Base-by-base conservation (phyloP, 2,113 vertebrate species). In the Diadophis punctatus region DNA sequence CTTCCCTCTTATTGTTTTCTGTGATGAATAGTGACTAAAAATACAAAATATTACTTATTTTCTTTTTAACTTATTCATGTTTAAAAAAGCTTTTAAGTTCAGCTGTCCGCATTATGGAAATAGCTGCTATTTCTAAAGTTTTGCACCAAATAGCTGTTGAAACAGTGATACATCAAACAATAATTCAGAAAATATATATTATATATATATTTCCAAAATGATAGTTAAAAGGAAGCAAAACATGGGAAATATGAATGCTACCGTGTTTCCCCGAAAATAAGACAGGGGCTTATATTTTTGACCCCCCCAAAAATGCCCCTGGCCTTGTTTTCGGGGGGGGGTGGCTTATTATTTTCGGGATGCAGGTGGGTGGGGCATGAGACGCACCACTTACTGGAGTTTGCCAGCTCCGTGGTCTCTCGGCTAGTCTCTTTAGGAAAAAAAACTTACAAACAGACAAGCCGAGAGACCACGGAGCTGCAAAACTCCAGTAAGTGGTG, bases 61-160 rank as follows among this genome's bases (percentile, higher is more conserved):
- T 53, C 12, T 94, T 93, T 85, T 90, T 89, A 89, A 86, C 0
- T 27, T 52, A 93, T 74, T 95, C 90, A 87, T 86, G 46, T 27
- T 85, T 9, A 91, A 92, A 88, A 92, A 91, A 30, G 23, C 23
- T 1, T 20, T 87, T 2, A 0, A 0, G 3, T 10, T 34, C 8
- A 93, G 91, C 3, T 55, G 39, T 51, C 91, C 18, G 87, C 56
- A 6, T 52, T 39, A 20, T 1, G 48, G 18, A 23, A 20, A 52
- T 6, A 5, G 46, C 4, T 56, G 34, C 23, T 56, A 20, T 39
- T 80, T 80, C n/a, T 80, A 80, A 46, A 2, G 8, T 1, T 23
- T 88, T 46, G 5, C n/a, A 52, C 48, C 25, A 23, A 74, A 53
- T 5, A 74, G 30, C 30, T 90, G 46, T 23, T 74, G 16, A 68